phyloP scores from a whole-genome alignment of 2,113 vertebrate genomes.

The Serilophus lunatus region DNA sequence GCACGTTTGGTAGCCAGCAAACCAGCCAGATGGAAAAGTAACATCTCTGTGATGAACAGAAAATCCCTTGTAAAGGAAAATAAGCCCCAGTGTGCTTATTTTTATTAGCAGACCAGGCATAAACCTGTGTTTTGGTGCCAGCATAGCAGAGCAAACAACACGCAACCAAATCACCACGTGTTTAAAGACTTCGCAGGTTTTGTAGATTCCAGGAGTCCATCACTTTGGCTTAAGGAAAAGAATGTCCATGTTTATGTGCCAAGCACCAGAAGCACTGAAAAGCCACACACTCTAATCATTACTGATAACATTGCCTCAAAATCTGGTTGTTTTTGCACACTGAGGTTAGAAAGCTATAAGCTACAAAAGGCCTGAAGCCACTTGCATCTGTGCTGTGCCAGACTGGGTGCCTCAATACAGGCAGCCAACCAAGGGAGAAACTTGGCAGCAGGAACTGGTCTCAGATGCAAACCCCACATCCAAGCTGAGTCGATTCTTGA shows the following conservation, averaged over 20 bases:
- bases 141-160: not conserved
- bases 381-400: fast-evolving
- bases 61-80: not conserved
- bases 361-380: not conserved
- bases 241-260: not conserved
- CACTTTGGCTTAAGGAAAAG: not conserved
- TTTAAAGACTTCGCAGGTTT: not conserved
- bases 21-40: not conserved
- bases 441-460: not conserved
- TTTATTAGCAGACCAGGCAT: not conserved
- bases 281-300: not conserved
- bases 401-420: not conserved
- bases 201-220: not conserved
- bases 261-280: not conserved
- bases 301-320: not conserved
- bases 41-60: not conserved
- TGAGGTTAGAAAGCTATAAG: not conserved
- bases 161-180: fast-evolving
- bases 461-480: not conserved
- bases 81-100: not conserved
- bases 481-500: fast-evolving
- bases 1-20: not conserved
- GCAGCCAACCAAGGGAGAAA: not conserved
- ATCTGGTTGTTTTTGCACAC: not conserved
- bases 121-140: not conserved